A percentile compares a stretch with the other conserved stretches of the same genome.
These are phyloP conservation scores for Stenopsyche tienmushanensis DNA, from an alignment of 1,140 invertebrate species.

Conservation along the genomic window DNA sequence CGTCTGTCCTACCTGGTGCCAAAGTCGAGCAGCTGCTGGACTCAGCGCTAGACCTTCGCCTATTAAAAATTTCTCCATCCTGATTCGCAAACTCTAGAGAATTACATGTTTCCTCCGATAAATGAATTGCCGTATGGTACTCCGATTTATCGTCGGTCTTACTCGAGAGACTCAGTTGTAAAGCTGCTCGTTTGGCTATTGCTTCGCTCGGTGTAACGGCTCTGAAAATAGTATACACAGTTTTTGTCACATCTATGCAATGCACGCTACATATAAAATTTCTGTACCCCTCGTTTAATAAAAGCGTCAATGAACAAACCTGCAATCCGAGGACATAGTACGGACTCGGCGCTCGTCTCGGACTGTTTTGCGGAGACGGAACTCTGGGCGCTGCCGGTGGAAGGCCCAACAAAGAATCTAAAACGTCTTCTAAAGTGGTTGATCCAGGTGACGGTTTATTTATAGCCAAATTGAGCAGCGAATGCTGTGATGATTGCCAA, in stretches of 20 bases:
- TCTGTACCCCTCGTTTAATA: neutral
- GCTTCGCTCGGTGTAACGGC: conserved; percentile 52
- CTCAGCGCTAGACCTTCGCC: conserved; percentile 46
- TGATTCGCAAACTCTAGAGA: conserved; percentile 35
- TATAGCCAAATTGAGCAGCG: conserved; percentile 49
- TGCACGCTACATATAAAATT: neutral
- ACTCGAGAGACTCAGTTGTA: conserved; percentile 39
- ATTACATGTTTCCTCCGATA: conserved; percentile 24
- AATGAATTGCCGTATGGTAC: conserved; percentile 11
- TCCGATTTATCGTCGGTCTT: conserved; percentile 30
- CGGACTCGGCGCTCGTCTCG: conserved; percentile 63
- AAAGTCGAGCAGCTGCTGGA: conserved; percentile 49
- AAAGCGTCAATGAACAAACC: conserved; percentile 50
- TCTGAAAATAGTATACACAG: conserved; percentile 43
- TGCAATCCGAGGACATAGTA: conserved; percentile 67
- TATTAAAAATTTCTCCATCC: conserved; percentile 31
- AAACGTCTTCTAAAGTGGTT: conserved; percentile 88
- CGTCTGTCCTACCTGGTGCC: conserved; percentile 57
- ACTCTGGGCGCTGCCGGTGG: conserved; percentile 69
- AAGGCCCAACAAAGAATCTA: conserved; percentile 85
- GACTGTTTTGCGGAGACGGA: conserved; percentile 60
- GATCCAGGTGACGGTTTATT: conserved; percentile 68
- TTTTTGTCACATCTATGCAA: neutral
- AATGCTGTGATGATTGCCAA: conserved; percentile 35
- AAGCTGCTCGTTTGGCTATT: conserved; percentile 53